phyloP scores from a whole-genome alignment of 2,888 invertebrate genomes.

The Pecten maximus region DNA sequence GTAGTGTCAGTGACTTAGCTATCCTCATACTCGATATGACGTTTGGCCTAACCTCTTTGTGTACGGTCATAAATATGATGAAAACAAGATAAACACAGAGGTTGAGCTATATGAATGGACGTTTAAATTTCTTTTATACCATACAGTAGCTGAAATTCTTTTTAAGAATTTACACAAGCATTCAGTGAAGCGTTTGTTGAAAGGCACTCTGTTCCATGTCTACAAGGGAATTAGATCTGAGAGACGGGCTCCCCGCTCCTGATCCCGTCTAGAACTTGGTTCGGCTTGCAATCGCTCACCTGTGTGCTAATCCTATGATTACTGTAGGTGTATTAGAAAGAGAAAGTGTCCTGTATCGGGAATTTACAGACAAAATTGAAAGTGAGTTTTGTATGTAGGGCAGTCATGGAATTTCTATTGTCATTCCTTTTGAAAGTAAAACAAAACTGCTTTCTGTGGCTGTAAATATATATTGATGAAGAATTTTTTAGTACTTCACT shows the following conservation, averaged over 20 bases:
- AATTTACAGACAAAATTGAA: neutral
- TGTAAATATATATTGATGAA: neutral
- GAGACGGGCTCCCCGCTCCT: neutral
- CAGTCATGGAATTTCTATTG: slow-evolving; percentile 6
- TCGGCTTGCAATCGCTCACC: slow-evolving; percentile 3
- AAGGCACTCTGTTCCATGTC: neutral
- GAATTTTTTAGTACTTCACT: no score
- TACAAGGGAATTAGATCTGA: neutral
- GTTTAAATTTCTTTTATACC: slow-evolving; percentile 26
- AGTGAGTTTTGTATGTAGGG: neutral
- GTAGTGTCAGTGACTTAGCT: slow-evolving; percentile 16
- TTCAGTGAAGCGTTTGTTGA: neutral
- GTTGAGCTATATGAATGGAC: neutral
- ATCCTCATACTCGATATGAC: neutral
- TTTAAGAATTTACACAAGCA: slow-evolving; percentile 17
- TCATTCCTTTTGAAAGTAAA: neutral
- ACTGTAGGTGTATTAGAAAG: neutral
- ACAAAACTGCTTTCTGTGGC: neutral
- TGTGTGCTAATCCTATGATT: neutral
- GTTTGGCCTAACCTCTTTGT: neutral
- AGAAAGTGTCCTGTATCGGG: neutral
- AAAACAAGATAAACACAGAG: neutral
- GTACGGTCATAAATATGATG: slow-evolving; percentile 22
- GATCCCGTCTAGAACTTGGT: neutral
- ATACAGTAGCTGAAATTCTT: slow-evolving; percentile 27